These are phyloP conservation scores for Poliocrania exsul DNA, from an alignment of 2,797 vertebrate genomes.

Conservation along the genomic window DNA sequence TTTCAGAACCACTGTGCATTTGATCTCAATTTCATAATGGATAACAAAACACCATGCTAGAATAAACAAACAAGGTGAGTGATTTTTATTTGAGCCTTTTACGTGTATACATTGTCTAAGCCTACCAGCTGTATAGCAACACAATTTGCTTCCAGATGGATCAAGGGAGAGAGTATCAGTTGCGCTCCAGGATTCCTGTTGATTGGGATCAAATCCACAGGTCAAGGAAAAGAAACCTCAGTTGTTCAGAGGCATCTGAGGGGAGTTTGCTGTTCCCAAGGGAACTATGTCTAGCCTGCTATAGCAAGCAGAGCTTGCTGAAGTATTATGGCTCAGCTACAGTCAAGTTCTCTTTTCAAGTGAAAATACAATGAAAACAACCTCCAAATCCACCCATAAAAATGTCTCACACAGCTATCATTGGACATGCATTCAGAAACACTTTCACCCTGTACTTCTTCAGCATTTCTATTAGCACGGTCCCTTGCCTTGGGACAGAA, in stretches of 20 bases:
- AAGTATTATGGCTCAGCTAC: neutral
- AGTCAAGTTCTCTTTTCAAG: neutral
- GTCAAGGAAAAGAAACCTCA: conserved; percentile 21
- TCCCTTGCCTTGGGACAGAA: neutral
- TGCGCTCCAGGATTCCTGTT: neutral
- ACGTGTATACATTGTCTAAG: neutral
- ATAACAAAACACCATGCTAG: neutral
- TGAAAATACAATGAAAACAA: neutral
- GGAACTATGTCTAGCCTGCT: neutral
- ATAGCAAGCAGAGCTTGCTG: neutral
- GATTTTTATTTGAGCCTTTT: neutral
- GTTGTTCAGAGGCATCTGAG: neutral
- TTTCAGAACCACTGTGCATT: neutral
- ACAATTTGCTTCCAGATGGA: neutral
- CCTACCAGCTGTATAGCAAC: neutral
- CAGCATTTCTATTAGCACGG: neutral
- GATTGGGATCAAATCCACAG: conserved; percentile 31
- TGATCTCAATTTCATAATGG: neutral
- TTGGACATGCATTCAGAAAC: neutral
- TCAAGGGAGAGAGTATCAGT: neutral
- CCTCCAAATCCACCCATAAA: neutral
- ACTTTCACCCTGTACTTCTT: neutral
- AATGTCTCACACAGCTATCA: neutral
- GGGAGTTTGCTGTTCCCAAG: neutral
- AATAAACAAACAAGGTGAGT: neutral